These are phyloP conservation scores for Drosophila prolongata DNA, from an alignment of 2,888 invertebrate genomes.

Conservation along the genomic window DNA sequence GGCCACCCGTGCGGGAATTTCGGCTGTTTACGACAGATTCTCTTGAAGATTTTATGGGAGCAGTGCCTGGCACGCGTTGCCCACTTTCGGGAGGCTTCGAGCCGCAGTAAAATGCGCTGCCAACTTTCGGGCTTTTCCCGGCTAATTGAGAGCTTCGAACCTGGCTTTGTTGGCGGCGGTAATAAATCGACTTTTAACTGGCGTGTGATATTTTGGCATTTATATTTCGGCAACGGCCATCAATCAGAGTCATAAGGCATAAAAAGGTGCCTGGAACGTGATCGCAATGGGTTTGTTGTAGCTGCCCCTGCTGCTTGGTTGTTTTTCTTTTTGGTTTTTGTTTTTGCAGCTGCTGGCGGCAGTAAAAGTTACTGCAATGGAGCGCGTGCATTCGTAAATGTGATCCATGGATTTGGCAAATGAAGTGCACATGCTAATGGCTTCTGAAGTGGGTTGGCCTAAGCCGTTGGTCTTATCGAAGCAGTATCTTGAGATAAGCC, in stretches of 20 bases:
- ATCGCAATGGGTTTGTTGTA: conserved; percentile 40
- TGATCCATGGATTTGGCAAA: conserved; percentile 22
- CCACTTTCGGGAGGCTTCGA: conserved; percentile 32
- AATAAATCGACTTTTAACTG: conserved; percentile 49
- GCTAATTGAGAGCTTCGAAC: conserved; percentile 40
- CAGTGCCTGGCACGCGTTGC: conserved; percentile 11
- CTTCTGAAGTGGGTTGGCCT: not conserved
- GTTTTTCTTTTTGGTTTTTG: not conserved
- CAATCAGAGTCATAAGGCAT: conserved; percentile 58
- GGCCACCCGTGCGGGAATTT: conserved; percentile 44
- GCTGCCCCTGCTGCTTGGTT: not conserved
- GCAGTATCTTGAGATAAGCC: not conserved
- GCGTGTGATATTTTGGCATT: conserved; percentile 65
- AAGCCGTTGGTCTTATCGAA: not conserved
- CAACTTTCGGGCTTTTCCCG: conserved; percentile 30
- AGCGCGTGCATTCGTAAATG: conserved; percentile 11
- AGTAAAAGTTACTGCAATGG: conserved; percentile 30
- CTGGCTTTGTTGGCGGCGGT: conserved; percentile 38
- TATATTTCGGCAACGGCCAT: conserved; percentile 54
- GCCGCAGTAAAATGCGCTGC: conserved; percentile 7
- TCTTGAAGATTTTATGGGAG: conserved; percentile 18
- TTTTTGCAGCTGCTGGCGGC: conserved; percentile 5
- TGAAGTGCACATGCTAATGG: conserved; percentile 26
- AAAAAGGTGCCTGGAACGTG: conserved; percentile 67
- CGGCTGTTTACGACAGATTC: conserved; percentile 32